Evolutionary conservation across 2,888 invertebrate genomes (phyloP).

Genomic region (Ophion ventricosus): DNA sequence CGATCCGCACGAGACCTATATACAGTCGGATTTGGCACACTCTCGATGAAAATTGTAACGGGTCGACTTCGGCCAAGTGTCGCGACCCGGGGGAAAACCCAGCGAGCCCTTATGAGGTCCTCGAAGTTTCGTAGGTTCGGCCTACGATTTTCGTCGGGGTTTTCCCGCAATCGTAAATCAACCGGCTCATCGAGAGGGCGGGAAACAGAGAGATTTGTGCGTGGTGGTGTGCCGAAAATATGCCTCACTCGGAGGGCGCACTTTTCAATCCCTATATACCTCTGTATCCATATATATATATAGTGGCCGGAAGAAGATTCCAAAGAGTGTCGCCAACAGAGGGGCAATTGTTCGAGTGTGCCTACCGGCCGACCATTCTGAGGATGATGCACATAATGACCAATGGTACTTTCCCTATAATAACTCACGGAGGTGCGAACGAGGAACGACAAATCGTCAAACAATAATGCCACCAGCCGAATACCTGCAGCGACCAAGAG

Average conservation of each 20-base stretch:
- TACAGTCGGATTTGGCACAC: not conserved
- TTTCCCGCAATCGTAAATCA: constrained; percentile 63
- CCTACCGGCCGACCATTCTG: constrained; percentile 5
- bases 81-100: constrained; percentile 38
- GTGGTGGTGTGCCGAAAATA: constrained; percentile 42
- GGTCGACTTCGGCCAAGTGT: not conserved
- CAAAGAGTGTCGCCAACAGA: constrained; percentile 25
- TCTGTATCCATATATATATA: constrained; percentile 2
- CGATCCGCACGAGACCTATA: no score
- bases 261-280: constrained; percentile 24
- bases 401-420: constrained; percentile 48
- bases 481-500: constrained; percentile 69
- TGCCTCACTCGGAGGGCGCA: constrained; percentile 32
- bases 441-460: constrained; percentile 67
- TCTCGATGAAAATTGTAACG: constrained; percentile 11
- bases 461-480: constrained; percentile 75
- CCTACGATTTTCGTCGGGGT: constrained; percentile 27
- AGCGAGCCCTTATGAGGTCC: constrained; percentile 10
- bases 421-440: constrained; percentile 41
- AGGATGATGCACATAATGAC: constrained; percentile 48
- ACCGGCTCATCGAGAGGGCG: constrained; percentile 34
- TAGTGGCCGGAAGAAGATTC: constrained; percentile 48
- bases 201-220: constrained; percentile 12
- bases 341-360: constrained; percentile 21
- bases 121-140: constrained; percentile 1